phyloP scores from a whole-genome alignment of 53 echinoderm and acorn worm species.

The Stichopus horrens region DNA sequence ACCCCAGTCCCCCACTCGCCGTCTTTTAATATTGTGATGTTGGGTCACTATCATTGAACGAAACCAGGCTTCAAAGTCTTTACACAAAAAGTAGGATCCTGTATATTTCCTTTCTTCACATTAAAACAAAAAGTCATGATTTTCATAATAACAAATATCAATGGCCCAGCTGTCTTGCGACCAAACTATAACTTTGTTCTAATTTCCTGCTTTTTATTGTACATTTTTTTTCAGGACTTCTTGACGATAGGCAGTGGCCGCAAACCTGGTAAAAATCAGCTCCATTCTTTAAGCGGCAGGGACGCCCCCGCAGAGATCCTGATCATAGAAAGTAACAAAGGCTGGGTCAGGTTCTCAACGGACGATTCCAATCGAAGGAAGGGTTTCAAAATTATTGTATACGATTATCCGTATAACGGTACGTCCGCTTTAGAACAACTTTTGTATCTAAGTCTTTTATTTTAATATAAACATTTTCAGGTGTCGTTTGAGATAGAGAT shows the following conservation, averaged over 20 bases:
- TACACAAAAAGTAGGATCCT: too few species aligned
- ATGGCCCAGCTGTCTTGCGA: too few species aligned
- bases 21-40: too few species aligned
- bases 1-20: too few species aligned
- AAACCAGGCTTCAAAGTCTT: too few species aligned
- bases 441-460: background rate
- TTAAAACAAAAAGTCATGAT: too few species aligned
- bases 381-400: slow-evolving; percentile 70
- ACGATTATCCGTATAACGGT: slow-evolving; percentile 85
- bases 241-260: slow-evolving; percentile 67
- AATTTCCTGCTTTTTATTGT: background rate
- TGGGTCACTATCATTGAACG: too few species aligned
- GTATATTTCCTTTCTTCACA: too few species aligned
- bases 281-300: slow-evolving; percentile 54
- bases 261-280: slow-evolving; percentile 16
- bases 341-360: slow-evolving; percentile 76
- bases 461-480: background rate
- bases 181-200: too few species aligned
- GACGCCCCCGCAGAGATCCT: slow-evolving; percentile 49
- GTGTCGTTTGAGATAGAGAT: too few species aligned
- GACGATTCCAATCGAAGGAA: slow-evolving; percentile 66
- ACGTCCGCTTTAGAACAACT: background rate
- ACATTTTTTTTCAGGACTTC: slow-evolving; percentile 51
- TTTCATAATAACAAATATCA: too few species aligned
- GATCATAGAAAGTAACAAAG: slow-evolving; percentile 44